These are phyloP conservation scores for Tenebrio molitor DNA, from an alignment of 1,140 invertebrate species.

Conservation along the genomic window DNA sequence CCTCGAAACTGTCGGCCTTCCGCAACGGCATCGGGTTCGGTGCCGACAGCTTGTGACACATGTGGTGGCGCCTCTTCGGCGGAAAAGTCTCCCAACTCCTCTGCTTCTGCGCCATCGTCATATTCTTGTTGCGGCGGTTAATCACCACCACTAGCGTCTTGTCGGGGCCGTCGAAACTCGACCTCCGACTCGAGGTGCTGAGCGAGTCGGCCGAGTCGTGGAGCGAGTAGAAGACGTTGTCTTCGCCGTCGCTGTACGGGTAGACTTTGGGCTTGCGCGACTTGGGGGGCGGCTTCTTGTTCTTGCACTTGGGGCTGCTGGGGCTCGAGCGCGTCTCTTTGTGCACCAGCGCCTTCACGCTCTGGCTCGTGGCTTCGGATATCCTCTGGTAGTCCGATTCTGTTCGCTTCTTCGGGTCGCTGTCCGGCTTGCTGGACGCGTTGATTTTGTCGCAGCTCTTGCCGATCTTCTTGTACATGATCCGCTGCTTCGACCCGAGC, in stretches of 20 bases:
- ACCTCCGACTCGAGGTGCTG: conserved; percentile 65
- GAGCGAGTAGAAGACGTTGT: conserved; percentile 70
- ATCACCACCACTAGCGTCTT: conserved; percentile 66
- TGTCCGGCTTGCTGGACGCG: conserved; percentile 51
- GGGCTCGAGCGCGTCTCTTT: conserved; percentile 61
- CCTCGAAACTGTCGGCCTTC: conserved; percentile 61
- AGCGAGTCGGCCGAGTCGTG: conserved; percentile 64
- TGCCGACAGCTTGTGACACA: conserved; percentile 61
- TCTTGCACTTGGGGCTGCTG: conserved; percentile 63
- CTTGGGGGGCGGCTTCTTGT: conserved; percentile 60
- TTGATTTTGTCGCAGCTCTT: conserved; percentile 66
- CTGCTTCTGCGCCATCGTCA: conserved; percentile 73
- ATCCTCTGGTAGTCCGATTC: conserved; percentile 77
- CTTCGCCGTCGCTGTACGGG: conserved; percentile 75
- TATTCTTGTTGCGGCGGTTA: conserved; percentile 66
- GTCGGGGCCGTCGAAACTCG: conserved; percentile 67
- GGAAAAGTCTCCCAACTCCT: conserved; percentile 78
- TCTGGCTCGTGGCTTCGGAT: conserved; percentile 71
- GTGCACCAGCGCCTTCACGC: conserved; percentile 70
- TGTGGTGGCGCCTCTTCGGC: conserved; percentile 66
- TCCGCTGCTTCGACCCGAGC: conserved; percentile 58
- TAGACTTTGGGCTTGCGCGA: conserved; percentile 65
- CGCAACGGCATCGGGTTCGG: conserved; percentile 55
- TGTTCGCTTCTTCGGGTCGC: conserved; percentile 56
- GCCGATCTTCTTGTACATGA: conserved; percentile 65